Evolutionary conservation across 2,113 vertebrate species (phyloP), one percentile per base, ranked within the genome.

Genomic region (Semicossyphus pulcher): DNA sequence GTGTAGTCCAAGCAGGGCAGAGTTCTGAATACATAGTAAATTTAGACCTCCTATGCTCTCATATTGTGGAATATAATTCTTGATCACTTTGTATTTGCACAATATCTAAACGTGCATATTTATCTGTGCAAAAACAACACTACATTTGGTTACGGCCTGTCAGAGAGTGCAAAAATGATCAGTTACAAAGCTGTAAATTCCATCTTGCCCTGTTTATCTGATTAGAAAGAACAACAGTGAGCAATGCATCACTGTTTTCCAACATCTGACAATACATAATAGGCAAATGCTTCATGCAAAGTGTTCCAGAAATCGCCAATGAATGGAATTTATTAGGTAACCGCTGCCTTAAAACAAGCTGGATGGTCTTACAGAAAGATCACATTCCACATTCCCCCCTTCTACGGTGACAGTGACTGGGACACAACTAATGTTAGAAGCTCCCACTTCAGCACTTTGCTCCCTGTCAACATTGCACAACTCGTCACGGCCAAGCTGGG

Each of bases 371-470:
- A 83, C 77, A 74, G 70, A 78, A 71, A 14, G 76, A 89, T 89
- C 87, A 31, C 68, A 44, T 89, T 82, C 62, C 83, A 76, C 80
- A 86, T 86, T 82, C 67, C 71, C 59, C 47, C 32, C 69, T 75
- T 86, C 87, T 83, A 79, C 86, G 69, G 69, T 86, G 83, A 88
- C 88, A 76, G 78, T 60, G 76, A 81, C 67, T 18, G 51, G 69
- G 70, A 62, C 37, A 5, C 10, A 71, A 83, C 86, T 92, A 91
- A 92, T 89, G 86, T 80, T 90, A 92, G 90, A 90, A 88, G 54
- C 83, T 66, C 74, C 68, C 41, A 48, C 82, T 72, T 87, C 83
- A 88, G 89, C 88, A 83, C 73, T 87, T 81, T 81, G 56, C 74
- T 65, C 71, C 68, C 68, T 81, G 83, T 87, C 80, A 81, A 85